Conservation (phyloP, 2,888 invertebrate species). For the Hydriomena furcata region DNA sequence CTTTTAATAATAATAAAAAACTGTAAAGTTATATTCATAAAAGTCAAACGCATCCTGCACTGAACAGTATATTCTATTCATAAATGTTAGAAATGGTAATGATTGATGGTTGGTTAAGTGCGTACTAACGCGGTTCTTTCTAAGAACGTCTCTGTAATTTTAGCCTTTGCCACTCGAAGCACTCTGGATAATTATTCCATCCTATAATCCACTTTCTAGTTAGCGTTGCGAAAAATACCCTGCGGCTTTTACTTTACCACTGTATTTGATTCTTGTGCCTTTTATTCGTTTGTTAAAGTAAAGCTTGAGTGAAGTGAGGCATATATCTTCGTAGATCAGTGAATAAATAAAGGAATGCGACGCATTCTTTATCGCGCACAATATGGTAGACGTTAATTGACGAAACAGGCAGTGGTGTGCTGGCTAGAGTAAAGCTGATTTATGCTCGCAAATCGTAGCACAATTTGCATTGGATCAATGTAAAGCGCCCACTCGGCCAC, state of each 20-base stretch:
- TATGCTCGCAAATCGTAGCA: conserved; percentile 67
- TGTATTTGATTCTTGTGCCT: conserved; percentile 12
- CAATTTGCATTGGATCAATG: conserved; percentile 75
- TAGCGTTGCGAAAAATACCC: conserved; percentile 40
- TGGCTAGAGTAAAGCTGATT: conserved; percentile 50
- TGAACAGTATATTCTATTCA: conserved; percentile 36
- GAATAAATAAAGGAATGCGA: conserved; percentile 48
- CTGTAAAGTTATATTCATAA: background rate
- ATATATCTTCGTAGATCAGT: conserved; percentile 22
- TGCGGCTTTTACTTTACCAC: conserved; percentile 18
- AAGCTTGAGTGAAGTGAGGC: conserved; percentile 2
- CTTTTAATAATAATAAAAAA: background rate
- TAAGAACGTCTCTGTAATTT: conserved; percentile 57
- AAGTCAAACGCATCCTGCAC: conserved; percentile 36
- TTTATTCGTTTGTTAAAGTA: conserved; percentile 25
- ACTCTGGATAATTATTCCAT: conserved; percentile 55
- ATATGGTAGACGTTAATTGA: conserved; percentile 70
- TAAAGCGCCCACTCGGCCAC: conserved; percentile 65
- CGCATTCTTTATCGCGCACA: conserved; percentile 51
- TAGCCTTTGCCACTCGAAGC: conserved; percentile 46
- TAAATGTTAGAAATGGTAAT: conserved; percentile 50
- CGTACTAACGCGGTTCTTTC: conserved; percentile 46
- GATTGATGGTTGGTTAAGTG: conserved; percentile 43
- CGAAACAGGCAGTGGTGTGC: conserved; percentile 58
- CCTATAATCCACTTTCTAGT: conserved; percentile 65